phyloP scores from a whole-genome alignment of 2,113 vertebrate species.

The Spilogale gracilis region DNA sequence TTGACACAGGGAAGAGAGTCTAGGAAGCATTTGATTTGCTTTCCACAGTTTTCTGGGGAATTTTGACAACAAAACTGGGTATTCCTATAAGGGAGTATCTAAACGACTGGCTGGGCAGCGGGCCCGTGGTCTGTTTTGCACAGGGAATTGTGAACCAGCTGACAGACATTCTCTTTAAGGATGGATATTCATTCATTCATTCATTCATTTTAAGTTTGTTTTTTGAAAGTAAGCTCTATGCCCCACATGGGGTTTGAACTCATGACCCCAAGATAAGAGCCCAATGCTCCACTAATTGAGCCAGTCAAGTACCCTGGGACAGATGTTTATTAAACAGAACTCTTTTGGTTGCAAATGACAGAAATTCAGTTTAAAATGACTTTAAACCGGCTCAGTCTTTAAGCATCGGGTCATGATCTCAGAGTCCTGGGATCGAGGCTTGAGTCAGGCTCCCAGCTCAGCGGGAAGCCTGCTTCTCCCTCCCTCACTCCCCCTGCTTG shows the following conservation, averaged over 20 bases:
- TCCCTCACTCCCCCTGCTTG: too few species aligned
- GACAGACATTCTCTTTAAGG: background rate
- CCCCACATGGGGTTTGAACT: background rate
- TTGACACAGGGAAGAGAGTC: background rate
- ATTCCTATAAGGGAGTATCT: background rate
- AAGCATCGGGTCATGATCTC: too few species aligned
- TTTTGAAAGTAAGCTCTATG: background rate
- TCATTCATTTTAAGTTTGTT: background rate
- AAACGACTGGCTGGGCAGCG: background rate
- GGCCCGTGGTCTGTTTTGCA: background rate
- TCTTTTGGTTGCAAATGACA: background rate
- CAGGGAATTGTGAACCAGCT: background rate
- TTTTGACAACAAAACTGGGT: background rate
- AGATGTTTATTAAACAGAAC: conserved; percentile 34
- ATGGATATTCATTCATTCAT: background rate
- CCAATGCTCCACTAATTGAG: background rate
- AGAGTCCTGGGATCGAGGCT: too few species aligned
- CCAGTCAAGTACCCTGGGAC: background rate
- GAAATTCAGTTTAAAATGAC: background rate
- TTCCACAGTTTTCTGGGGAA: background rate
- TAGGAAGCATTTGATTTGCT: background rate
- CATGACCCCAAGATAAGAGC: background rate
- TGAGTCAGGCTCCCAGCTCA: too few species aligned
- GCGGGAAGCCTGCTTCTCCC: too few species aligned
- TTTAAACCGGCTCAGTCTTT: background rate